Percentiles rank a stretch among this genome's conserved stretches.
Conservation (phyloP, 2,797 vertebrate genomes). For the Tauraco hartlaubi region DNA sequence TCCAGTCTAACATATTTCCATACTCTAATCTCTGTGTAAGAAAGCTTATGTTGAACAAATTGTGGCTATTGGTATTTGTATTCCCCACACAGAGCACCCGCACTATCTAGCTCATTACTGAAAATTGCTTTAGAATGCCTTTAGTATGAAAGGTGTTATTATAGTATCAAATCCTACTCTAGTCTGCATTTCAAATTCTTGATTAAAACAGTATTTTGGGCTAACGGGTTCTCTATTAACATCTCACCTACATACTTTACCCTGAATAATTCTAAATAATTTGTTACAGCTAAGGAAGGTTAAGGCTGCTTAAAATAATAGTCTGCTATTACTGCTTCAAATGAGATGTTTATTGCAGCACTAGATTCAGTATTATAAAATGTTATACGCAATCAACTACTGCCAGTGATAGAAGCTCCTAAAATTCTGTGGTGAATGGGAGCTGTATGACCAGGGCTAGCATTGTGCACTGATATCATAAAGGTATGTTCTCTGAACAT, state of each 20-base stretch:
- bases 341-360: constrained; percentile 60
- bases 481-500: neutral
- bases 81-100: constrained; percentile 8
- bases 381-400: neutral
- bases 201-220: constrained; percentile 60
- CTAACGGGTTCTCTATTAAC: constrained; percentile 50
- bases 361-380: constrained; percentile 35
- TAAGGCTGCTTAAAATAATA: constrained; percentile 67
- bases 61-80: constrained; percentile 37
- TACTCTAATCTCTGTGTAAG: neutral
- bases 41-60: neutral
- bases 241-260: constrained; percentile 43
- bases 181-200: constrained; percentile 59
- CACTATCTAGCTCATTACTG: constrained; percentile 31
- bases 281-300: constrained; percentile 49
- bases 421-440: neutral
- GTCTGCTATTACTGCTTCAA: constrained; percentile 68
- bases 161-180: constrained; percentile 60
- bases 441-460: neutral
- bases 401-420: neutral
- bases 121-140: constrained; percentile 59
- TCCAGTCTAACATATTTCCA: neutral
- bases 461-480: neutral
- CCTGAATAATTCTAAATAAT: constrained; percentile 48
- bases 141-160: constrained; percentile 61